Evolutionary conservation across 2,113 vertebrate species (phyloP), one percentile per base, ranked within the genome.

Genomic region (Todiramphus saurophagus): DNA sequence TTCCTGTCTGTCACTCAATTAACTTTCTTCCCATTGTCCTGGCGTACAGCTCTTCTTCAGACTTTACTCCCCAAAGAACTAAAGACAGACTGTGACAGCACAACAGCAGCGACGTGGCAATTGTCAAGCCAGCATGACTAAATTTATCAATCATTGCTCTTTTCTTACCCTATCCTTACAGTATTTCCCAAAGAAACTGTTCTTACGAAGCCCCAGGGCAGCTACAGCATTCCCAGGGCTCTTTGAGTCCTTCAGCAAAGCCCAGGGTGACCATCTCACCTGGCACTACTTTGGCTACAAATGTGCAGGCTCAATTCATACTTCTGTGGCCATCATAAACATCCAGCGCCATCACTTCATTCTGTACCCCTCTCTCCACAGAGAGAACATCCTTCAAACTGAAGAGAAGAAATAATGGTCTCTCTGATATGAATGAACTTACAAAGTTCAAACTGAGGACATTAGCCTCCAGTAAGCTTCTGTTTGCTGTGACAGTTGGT

Each of bases 211-310:
- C 14, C 39, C 13, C 11, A 1, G 9, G 86, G 48, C 41, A 51
- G 24, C 59, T 50, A 7, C 44, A 44, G 44, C 27, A 11, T 37
- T 68, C 48, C 53, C 63, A 51, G 43, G 0, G 0, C 33, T 11
- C 10, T 13, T 25, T 6, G 8, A 13, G 35, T 83, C 39, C 59
- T 23, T 37, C 72, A 73, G 59, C 48, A 76, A 62, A 28, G 44
- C 46, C 46, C 72, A 39, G 50, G 46, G 53, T 64, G 82, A 82
- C 44, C 43, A 9, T 0, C 2, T 16, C 80, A n/a, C 53, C 35
- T 4, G 48, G 66, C 33, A 27, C 39, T 74, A 15, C 44, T 68
- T 84, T 33, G 15, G 63, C 16, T 78, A 46, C 2, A 1, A 90
- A 35, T 13, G 5, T 2, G 6, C 8, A 24, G 53, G 64, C 17